Evolutionary conservation across 2,797 vertebrate species (phyloP).

Genomic region (Podarcis lilfordi): DNA sequence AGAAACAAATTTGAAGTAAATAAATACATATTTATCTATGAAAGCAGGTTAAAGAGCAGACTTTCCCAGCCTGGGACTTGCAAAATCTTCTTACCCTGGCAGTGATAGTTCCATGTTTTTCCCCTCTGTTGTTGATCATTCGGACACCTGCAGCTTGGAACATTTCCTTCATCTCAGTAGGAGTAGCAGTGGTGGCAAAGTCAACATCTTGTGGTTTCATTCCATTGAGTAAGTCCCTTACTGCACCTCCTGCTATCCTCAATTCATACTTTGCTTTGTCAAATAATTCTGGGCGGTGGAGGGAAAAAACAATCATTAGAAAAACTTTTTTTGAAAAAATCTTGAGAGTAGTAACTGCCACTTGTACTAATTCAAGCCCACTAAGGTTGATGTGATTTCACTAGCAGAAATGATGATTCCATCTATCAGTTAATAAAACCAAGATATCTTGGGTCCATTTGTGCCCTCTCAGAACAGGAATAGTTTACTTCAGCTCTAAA

Average conservation of each 20-base stretch:
- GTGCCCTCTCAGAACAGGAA: neutral
- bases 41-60: neutral
- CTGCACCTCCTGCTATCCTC: constrained; percentile 94
- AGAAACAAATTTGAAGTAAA: neutral
- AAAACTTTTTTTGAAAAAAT: neutral
- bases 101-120: constrained; percentile 95
- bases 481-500: neutral
- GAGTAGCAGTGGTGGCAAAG: constrained; percentile 96
- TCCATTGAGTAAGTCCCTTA: constrained; percentile 91
- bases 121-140: constrained; percentile 97
- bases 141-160: constrained; percentile 89
- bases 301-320: neutral
- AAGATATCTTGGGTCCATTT: neutral
- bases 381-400: neutral
- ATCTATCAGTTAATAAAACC: neutral
- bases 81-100: constrained; percentile 83
- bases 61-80: too few species aligned
- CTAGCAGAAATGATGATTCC: neutral
- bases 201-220: constrained; percentile 92
- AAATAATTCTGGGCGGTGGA: constrained; percentile 83
- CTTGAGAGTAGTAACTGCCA: neutral
- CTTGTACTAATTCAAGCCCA: neutral
- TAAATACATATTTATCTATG: neutral
- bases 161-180: constrained; percentile 92
- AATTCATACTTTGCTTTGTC: constrained; percentile 88